Percentiles rank a stretch among this genome's conserved stretches.
These are phyloP conservation scores for Epinephelus malabaricus DNA, from an alignment of 2,797 vertebrate genomes.

Conservation along the genomic window DNA sequence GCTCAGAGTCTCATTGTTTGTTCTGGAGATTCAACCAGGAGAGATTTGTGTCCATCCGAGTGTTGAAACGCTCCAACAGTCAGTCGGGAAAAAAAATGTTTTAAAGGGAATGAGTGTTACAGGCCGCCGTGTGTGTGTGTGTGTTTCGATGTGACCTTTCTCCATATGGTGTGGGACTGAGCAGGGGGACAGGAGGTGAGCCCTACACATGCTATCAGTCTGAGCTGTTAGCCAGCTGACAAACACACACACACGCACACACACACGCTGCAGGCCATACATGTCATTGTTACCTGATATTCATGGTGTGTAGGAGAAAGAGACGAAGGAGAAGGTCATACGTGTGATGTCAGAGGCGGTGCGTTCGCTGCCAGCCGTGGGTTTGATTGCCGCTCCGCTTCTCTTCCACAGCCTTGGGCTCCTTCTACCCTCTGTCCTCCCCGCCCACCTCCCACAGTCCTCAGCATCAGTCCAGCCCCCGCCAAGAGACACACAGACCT, in stretches of 20 bases:
- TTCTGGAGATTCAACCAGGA: conserved; percentile 17
- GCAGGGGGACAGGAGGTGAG: conserved; percentile 69
- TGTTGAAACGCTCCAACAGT: conserved; percentile 24
- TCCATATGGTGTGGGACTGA: conserved; percentile 79
- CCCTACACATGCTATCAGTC: conserved; percentile 72
- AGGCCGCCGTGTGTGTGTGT: conserved; percentile 12
- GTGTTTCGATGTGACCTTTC: conserved; percentile 73
- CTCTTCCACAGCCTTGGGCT: conserved; percentile 53
- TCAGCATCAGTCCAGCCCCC: conserved; percentile 56
- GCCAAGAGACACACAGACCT: conserved; percentile 56
- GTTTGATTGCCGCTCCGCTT: conserved; percentile 65
- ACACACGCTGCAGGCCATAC: conserved; percentile 49
- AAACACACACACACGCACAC: conserved; percentile 38
- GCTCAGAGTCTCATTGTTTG: conserved; percentile 29
- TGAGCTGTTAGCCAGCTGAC: conserved; percentile 63
- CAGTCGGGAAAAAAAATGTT: neutral
- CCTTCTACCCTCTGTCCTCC: conserved; percentile 65
- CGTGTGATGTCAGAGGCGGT: conserved; percentile 67
- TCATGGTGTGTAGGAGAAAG: conserved; percentile 70
- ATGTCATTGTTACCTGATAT: conserved; percentile 79
- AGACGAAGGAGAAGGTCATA: conserved; percentile 74
- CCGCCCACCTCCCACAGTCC: conserved; percentile 59
- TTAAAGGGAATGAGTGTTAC: neutral
- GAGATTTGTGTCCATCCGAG: neutral
- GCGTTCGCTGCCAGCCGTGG: conserved; percentile 53